Base-by-base conservation (phyloP, 2,797 vertebrate species). In the Periparus ater region DNA sequence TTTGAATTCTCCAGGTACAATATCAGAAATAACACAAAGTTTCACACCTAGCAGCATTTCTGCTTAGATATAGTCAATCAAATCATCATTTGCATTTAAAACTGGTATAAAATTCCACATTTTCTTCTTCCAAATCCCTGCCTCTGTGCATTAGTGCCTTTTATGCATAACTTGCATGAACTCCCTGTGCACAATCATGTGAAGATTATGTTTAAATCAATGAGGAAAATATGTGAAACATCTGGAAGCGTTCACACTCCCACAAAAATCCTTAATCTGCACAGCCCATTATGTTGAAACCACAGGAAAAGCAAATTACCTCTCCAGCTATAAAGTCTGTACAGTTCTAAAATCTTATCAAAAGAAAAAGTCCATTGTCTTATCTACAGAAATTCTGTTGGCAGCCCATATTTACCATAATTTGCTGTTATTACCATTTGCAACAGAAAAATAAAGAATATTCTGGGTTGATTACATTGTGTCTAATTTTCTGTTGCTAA, bases 331-430 rank as follows among this genome's bases (percentile, higher is more conserved):
- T 77, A 26, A 92, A 95, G 79, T 75, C 74, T 70, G 22, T 45
- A 18, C 2, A 22, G 85, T 85, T 94, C 81, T 36, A 67, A 81
- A 83, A 82, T 85, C 68, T 93, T 94, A 83, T 34, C 67, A 94
- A 88, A 86, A 76, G 89, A 61, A 92, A 65, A 93, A 73, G 57
- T 29, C 58, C 40, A 72, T 93, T 87, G 92, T 96, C 79, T 94
- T 83, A 82, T 85, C 75, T 90, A 15, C 67, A 88, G 83, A 89
- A 95, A 77, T 85, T 85, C 95, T 45, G 11, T n/a, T 75, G 88
- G 96, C 38, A 79, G 72, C 36, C 68, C 92, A 10, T 94, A 97
- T 83, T 96, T 91, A 61, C 8, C 13, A 45, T 68, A 71, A 88
- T 91, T 96, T 86, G 65, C 70, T 79, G 70, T 57, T 95, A 81